These are phyloP conservation scores for Xerus inauris DNA, from an alignment of 2,113 vertebrate genomes.

Conservation along the genomic window DNA sequence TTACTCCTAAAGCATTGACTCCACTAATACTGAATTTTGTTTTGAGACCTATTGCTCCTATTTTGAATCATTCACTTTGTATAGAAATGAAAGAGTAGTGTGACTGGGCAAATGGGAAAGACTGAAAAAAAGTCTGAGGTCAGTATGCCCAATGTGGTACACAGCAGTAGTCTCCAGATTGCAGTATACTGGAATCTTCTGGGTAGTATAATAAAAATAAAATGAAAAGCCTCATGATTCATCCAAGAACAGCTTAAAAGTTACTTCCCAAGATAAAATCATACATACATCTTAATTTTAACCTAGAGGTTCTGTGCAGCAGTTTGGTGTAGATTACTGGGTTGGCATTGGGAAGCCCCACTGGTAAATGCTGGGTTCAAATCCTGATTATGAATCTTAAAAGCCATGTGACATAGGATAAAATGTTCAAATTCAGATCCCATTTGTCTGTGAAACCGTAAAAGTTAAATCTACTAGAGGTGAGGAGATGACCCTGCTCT, in stretches of 20 bases:
- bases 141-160: rapidly evolving
- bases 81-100: rapidly evolving
- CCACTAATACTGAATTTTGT: neutral
- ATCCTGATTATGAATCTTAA: neutral
- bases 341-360: neutral
- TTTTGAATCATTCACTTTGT: neutral
- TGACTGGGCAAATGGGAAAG: neutral
- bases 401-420: neutral
- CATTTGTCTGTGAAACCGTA: neutral
- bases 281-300: neutral
- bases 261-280: neutral
- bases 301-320: neutral
- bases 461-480: neutral
- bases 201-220: neutral
- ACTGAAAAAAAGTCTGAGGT: neutral
- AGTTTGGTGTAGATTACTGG: rapidly evolving
- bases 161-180: neutral
- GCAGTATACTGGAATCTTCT: neutral
- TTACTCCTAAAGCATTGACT: neutral
- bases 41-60: neutral
- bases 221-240: neutral
- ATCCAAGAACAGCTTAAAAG: neutral
- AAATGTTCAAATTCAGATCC: neutral
- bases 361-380: neutral
- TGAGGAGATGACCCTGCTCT: neutral